Base-by-base conservation (phyloP, 2,888 invertebrate species). In the Rhamnusium bicolor region DNA sequence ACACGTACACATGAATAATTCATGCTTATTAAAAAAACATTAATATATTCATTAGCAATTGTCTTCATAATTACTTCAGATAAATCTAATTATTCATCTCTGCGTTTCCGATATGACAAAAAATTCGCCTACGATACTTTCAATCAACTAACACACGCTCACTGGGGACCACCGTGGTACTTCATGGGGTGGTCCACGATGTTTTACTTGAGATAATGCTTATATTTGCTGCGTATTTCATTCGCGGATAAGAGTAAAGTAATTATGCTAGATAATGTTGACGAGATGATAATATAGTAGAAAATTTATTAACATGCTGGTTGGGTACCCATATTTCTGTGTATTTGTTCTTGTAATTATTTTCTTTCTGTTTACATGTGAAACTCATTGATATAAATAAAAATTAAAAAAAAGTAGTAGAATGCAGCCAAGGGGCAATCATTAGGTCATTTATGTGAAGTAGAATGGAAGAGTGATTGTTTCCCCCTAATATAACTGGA, bases 31-130 rank as follows among this genome's bases (percentile, higher is more conserved):
- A 40, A 65, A 73, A 70, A 68, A 62, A 29, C 65, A 70, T 47
- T 74, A 74, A 76, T 74, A 72, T 75, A 75, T 77, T 74, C 76
- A 79, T 78, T 72, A 76, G 66, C 63, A 61, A 75, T 73, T 71
- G 75, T 75, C 74, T 54, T 60, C 40, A 53, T 78, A 78, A 78
- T 78, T 76, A 74, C 75, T 70, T 71, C 67, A 69, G 68, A 75
- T 75, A 74, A 74, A 74, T 72, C 74, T 67, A 74, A 74, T 72
- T 69, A 65, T 62, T 69, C 69, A 65, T 65, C 53, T 49, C 10
- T 8, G n/a, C 6, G 24, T 21, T 24, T 19, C 54, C 21, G n/a
- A 24, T 54, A 54, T 24, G 18, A 14, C 19, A 62, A 68, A 60
- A 68, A 60, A 27, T 51, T 58, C 68, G 68, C 68, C 68, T 60